A percentile compares a stretch with the other conserved stretches of the same genome.
Evolutionary conservation across 2,888 invertebrate species (phyloP).

Genomic region (Cyclophora albipunctata): DNA sequence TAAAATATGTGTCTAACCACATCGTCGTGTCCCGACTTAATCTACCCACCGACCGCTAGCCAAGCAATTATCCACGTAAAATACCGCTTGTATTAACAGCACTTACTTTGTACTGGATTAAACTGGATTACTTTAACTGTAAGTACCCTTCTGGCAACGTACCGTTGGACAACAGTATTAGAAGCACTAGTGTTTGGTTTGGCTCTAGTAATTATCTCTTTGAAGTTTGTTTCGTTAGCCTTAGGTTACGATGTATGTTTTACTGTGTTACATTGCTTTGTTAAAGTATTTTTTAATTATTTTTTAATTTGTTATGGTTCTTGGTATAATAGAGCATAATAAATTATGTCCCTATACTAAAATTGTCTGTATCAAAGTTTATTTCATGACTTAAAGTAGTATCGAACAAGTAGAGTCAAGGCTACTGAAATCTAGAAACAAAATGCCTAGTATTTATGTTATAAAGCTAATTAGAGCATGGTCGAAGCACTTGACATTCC

Average conservation of each 20-base stretch:
- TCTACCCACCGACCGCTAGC: constrained; percentile 44
- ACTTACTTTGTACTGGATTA: constrained; percentile 63
- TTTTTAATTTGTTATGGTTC: too few relatives aligned
- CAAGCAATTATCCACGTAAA: constrained; percentile 70
- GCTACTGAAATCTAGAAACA: too few relatives aligned
- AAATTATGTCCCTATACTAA: too few relatives aligned
- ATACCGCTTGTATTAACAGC: constrained; percentile 63
- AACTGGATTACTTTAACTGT: constrained; percentile 56
- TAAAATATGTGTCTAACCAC: constrained; percentile 36
- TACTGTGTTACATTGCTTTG: too few relatives aligned
- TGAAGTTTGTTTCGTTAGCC: background rate
- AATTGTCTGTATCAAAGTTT: too few relatives aligned
- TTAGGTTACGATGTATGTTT: too few relatives aligned
- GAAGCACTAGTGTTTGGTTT: constrained; percentile 8
- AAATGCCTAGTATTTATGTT: too few relatives aligned
- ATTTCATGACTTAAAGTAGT: too few relatives aligned
- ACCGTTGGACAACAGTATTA: constrained; percentile 37
- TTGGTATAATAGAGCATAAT: too few relatives aligned
- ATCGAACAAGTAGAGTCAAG: too few relatives aligned
- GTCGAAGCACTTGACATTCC: constrained; percentile 10
- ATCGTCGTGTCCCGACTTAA: constrained; percentile 40
- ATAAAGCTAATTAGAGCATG: constrained; percentile 10
- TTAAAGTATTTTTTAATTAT: too few relatives aligned
- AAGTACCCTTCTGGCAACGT: constrained; percentile 47
- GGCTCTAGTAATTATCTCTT: background rate